phyloP scores from a whole-genome alignment of 1,140 invertebrate species.

The Meteorus sp. region DNA sequence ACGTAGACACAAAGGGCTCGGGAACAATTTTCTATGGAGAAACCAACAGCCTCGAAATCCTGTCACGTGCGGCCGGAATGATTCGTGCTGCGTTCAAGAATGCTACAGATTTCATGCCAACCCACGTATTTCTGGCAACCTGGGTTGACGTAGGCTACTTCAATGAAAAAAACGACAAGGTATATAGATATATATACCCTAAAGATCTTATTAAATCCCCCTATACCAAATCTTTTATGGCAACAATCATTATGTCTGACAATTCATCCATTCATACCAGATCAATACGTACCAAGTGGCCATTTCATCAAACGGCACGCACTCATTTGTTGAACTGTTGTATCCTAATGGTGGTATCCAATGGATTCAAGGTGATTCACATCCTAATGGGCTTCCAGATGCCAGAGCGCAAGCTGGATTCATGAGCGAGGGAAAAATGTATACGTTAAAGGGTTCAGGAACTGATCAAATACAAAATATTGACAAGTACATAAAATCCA shows the following conservation, averaged over 20 bases:
- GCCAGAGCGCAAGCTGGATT: slow-evolving; percentile 92
- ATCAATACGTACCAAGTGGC: slow-evolving; percentile 81
- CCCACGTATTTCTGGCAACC: slow-evolving; percentile 65
- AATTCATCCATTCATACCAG: slow-evolving; percentile 47
- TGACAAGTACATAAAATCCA: slow-evolving; percentile 65
- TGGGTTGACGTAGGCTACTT: slow-evolving; percentile 73
- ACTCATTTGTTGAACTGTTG: slow-evolving; percentile 82
- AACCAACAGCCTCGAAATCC: slow-evolving; percentile 65
- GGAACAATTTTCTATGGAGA: slow-evolving; percentile 82
- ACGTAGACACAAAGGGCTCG: slow-evolving; percentile 78
- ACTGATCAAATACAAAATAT: slow-evolving; percentile 80
- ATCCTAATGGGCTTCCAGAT: slow-evolving; percentile 72
- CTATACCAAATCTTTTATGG: slow-evolving; percentile 6
- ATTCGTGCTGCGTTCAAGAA: slow-evolving; percentile 73
- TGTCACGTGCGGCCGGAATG: slow-evolving; percentile 68
- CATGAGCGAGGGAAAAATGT: slow-evolving; percentile 75
- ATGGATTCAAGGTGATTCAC: slow-evolving; percentile 81
- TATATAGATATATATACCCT: slow-evolving; percentile 36
- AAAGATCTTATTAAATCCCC: not conserved
- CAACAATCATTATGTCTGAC: not conserved
- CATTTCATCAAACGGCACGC: slow-evolving; percentile 77
- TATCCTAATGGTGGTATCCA: slow-evolving; percentile 87
- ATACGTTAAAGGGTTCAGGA: slow-evolving; percentile 79
- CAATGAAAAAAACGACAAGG: slow-evolving; percentile 63
- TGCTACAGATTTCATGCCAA: slow-evolving; percentile 68